Evolutionary conservation across 2,888 invertebrate species (phyloP), one percentile per base, ranked within the genome.

Genomic region (Epistrophella euchroma): DNA sequence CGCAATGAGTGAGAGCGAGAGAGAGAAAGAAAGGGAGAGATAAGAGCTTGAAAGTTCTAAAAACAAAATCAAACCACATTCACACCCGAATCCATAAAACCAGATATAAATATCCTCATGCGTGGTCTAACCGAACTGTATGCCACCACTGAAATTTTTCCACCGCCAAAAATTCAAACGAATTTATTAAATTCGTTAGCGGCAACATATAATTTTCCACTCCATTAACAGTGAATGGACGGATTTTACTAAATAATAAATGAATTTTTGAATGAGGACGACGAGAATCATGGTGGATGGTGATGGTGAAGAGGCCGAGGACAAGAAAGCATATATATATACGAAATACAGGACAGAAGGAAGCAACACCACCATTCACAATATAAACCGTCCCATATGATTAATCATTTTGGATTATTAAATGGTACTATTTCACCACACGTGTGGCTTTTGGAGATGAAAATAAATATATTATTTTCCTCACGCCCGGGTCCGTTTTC

Each of bases 131-230:
- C 83, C 78, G 13, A 58, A 45, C 78, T 32, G 43, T 43, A 52
- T 58, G 77, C 68, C 17, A 10, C 60, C 22, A 78, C 78, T 73
- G 78, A 78, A 78, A 79, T 43, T 75, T 84, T 79, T 66, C 32
- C 79, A 43, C 32, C 64, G 43, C 71, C 64, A 66, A 75, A 79
- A 66, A 79, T 74, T 75, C 58, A 66, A 75, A 64, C 60, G 66
- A 84, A 75, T 79, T 79, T 79, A 84, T 84, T 75, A 66, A 79
- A 79, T 75, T 79, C 71, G 74, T 71, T 79, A 71, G 78, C 55
- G 43, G 58, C 77, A 75, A 79, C 84, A 79, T 79, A 84, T 79
- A 75, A 84, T 84, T 84, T 84, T 84, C 84, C 75, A 79, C 84
- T 74, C 84, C 79, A 84, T 84, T 84, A 84, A 64, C 71, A 72